phyloP scores from a whole-genome alignment of 2,113 vertebrate species.

The Mugil cephalus region DNA sequence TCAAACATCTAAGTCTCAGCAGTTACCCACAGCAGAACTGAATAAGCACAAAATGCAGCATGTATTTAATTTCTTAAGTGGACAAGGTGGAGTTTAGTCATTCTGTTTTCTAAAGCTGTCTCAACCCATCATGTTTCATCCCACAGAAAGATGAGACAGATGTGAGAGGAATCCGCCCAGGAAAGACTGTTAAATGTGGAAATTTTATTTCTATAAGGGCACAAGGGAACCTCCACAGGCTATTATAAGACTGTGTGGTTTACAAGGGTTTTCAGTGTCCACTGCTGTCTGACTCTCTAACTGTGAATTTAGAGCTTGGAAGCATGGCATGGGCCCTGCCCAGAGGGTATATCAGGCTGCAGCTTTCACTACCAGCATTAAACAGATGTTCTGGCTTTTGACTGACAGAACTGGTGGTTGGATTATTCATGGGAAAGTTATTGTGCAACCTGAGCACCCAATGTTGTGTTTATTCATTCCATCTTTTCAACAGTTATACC shows the following conservation, averaged over 20 bases:
- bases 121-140: conserved; percentile 47
- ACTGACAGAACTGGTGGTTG: conserved; percentile 39
- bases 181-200: conserved; percentile 74
- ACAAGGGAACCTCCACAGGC: conserved; percentile 70
- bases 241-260: conserved; percentile 76
- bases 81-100: conserved; percentile 54
- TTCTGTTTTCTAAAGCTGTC: conserved; percentile 55
- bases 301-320: conserved; percentile 77
- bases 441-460: conserved; percentile 35
- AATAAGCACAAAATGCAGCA: background rate
- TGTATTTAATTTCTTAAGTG: conserved; percentile 32
- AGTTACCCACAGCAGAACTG: conserved; percentile 19
- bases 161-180: conserved; percentile 63
- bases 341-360: conserved; percentile 68
- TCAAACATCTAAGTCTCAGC: conserved; percentile 8
- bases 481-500: background rate
- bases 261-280: conserved; percentile 65
- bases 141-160: conserved; percentile 59
- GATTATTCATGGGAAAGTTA: conserved; percentile 55
- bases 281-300: conserved; percentile 67
- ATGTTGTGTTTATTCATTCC: conserved; percentile 12
- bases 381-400: conserved; percentile 75
- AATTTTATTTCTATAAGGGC: conserved; percentile 75
- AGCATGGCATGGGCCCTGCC: conserved; percentile 72
- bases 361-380: conserved; percentile 61